These are phyloP conservation scores for Macrophya alboannulata DNA, from an alignment of 2,888 invertebrate genomes.

Conservation along the genomic window DNA sequence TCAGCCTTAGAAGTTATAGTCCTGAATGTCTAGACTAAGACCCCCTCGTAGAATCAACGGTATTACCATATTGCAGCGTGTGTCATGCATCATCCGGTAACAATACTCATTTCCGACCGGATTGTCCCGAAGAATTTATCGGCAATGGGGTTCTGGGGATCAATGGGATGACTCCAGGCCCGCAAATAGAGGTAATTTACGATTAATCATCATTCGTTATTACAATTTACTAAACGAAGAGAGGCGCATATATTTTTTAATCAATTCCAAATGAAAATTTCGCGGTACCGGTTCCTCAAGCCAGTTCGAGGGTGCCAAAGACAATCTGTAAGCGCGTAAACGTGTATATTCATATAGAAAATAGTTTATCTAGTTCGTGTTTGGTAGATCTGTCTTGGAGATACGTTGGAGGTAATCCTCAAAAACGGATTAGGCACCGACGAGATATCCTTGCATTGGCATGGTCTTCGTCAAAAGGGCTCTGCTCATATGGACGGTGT, in stretches of 20 bases:
- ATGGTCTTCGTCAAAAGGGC: constrained; percentile 78
- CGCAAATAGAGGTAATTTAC: constrained; percentile 70
- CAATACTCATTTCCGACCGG: constrained; percentile 13
- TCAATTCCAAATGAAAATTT: no score
- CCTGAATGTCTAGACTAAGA: neutral
- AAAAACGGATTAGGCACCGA: constrained; percentile 67
- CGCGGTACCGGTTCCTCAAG: no score
- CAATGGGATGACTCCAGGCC: constrained; percentile 72
- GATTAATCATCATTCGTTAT: neutral
- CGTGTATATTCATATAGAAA: neutral
- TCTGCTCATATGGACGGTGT: constrained; percentile 79
- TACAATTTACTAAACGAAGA: neutral
- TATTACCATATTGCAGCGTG: constrained; percentile 29
- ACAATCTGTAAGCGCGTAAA: neutral
- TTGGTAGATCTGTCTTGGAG: constrained; percentile 69
- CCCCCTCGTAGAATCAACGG: neutral
- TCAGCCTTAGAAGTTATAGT: neutral
- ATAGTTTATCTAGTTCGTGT: neutral
- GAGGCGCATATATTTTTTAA: neutral
- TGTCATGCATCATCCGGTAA: constrained; percentile 37
- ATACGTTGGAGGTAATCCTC: constrained; percentile 68
- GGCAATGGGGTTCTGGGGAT: constrained; percentile 62
- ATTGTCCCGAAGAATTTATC: constrained; percentile 25
- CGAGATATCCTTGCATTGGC: constrained; percentile 80
- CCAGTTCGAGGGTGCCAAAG: neutral